Evolutionary conservation across 2,888 invertebrate genomes (phyloP).

Genomic region (Trilocha varians): DNA sequence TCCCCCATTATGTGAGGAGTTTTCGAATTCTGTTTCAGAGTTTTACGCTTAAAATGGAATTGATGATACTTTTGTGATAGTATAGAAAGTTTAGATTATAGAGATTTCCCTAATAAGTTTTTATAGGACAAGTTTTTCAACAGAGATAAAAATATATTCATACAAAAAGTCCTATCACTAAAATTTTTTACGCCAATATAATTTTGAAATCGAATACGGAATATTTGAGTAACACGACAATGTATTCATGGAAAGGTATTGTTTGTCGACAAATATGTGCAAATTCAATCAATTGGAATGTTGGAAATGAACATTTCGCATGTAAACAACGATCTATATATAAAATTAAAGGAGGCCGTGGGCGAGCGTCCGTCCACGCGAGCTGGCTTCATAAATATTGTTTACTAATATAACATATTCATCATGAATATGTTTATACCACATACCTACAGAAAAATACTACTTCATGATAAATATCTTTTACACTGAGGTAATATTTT

Average conservation of each 20-base stretch:
- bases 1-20: constrained; percentile 64
- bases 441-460: too few relatives aligned
- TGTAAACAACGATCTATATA: constrained; percentile 40
- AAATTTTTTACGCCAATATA: constrained; percentile 5
- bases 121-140: background rate
- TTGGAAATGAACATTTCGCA: constrained; percentile 29
- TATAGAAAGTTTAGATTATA: constrained; percentile 42
- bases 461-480: too few relatives aligned
- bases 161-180: background rate
- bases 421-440: constrained; percentile 47
- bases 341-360: constrained; percentile 49
- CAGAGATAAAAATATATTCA: too few relatives aligned
- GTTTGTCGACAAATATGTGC: constrained; percentile 30
- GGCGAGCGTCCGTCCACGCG: constrained; percentile 28
- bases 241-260: constrained; percentile 14
- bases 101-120: constrained; percentile 12
- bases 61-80: constrained; percentile 39
- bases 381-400: constrained; percentile 38
- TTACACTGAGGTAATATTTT: too few relatives aligned
- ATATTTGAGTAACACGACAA: background rate
- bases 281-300: constrained; percentile 26
- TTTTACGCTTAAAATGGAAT: constrained; percentile 44
- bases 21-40: constrained; percentile 52
- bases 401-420: constrained; percentile 53
- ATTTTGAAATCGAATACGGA: constrained; percentile 4